Percentiles rank a stretch among this genome's conserved stretches.
These are phyloP conservation scores for Columba janthina DNA, from an alignment of 2,113 vertebrate species.

Conservation along the genomic window DNA sequence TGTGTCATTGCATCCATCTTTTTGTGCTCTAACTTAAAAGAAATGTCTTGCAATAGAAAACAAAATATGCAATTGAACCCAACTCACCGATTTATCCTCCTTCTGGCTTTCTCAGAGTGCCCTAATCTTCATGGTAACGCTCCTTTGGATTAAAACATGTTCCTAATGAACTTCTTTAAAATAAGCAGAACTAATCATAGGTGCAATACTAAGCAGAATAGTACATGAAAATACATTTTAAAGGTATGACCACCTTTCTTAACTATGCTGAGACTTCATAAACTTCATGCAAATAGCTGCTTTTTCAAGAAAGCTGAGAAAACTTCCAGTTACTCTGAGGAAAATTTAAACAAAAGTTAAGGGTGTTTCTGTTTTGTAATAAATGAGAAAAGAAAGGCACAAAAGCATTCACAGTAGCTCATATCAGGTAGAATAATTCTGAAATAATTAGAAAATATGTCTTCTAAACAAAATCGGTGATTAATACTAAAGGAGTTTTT, in stretches of 20 bases:
- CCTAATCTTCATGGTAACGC: accelerated
- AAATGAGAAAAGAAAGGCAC: not conserved
- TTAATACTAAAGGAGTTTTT: accelerated
- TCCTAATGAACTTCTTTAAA: not conserved
- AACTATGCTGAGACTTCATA: not conserved
- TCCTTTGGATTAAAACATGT: not conserved
- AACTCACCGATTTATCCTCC: not conserved
- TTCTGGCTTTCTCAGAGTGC: not conserved
- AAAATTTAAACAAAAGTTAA: not conserved
- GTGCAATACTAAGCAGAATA: not conserved
- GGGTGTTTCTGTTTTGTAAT: not conserved
- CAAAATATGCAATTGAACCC: not conserved
- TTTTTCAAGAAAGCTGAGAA: not conserved
- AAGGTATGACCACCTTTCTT: not conserved
- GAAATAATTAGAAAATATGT: not conserved
- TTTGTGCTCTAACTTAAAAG: not conserved
- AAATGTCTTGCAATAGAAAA: not conserved
- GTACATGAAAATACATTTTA: not conserved
- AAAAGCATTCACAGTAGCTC: not conserved
- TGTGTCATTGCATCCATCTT: not conserved
- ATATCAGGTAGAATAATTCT: not conserved
- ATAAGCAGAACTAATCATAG: not conserved
- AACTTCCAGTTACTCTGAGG: not conserved
- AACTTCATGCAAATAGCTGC: not conserved
- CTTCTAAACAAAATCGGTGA: not conserved